Evolutionary conservation across 2,888 invertebrate genomes (phyloP).

Genomic region (Artemia sinica): DNA sequence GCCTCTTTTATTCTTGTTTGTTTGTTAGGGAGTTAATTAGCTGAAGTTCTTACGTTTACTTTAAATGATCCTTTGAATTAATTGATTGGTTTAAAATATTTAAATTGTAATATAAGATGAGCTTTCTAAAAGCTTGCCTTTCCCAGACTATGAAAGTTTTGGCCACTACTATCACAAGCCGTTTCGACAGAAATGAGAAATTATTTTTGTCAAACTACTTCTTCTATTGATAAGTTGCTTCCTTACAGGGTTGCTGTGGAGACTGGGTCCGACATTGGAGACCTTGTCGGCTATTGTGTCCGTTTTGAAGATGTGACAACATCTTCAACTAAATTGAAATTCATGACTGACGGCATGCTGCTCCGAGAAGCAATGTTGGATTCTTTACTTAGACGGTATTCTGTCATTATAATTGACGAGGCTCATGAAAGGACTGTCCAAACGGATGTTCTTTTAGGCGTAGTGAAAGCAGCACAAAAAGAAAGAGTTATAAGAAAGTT

Average conservation of each 20-base stretch:
- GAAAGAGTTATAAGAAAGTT: conserved; percentile 42
- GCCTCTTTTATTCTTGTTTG: too few species aligned
- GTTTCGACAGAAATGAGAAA: too few species aligned
- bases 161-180: too few species aligned
- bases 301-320: conserved; percentile 79
- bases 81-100: too few species aligned
- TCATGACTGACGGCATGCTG: conserved; percentile 84
- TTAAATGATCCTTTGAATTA: too few species aligned
- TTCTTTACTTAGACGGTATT: conserved; percentile 53
- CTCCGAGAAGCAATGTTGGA: conserved; percentile 65
- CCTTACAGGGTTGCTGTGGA: conserved; percentile 37
- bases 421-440: conserved; percentile 88
- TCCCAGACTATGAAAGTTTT: too few species aligned
- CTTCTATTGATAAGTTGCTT: too few species aligned
- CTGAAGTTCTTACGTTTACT: too few species aligned
- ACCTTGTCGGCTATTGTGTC: conserved; percentile 50
- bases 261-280: conserved; percentile 35
- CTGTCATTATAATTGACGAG: conserved; percentile 72
- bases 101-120: too few species aligned
- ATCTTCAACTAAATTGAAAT: conserved; percentile 63
- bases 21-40: too few species aligned
- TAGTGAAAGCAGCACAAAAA: conserved; percentile 70
- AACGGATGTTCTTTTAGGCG: conserved; percentile 81
- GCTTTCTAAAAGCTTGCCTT: too few species aligned
- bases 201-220: too few species aligned